phyloP scores from a whole-genome alignment of 2,797 vertebrate species.

The Enteromius afrohamiltoni region DNA sequence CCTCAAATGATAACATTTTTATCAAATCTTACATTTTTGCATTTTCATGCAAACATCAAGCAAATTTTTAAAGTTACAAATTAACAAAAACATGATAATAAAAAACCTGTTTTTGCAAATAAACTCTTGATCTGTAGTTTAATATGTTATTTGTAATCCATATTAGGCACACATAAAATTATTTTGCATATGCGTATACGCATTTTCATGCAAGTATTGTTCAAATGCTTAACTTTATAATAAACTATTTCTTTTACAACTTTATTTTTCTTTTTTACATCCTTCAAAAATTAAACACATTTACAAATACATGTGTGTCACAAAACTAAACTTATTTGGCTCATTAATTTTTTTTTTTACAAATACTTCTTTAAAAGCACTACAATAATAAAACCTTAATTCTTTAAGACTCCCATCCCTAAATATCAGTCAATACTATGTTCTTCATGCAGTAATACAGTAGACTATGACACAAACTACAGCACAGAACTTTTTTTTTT shows the following conservation, averaged over 20 bases:
- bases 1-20: not conserved
- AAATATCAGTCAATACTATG: not conserved
- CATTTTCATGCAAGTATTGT: not conserved
- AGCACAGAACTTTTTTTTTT: constrained; percentile 2
- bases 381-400: not conserved
- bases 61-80: not conserved
- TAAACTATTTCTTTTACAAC: not conserved
- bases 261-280: not conserved
- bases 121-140: not conserved
- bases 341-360: too few species aligned
- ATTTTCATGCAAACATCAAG: not conserved
- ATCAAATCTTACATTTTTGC: not conserved
- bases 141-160: not conserved
- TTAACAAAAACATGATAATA: too few species aligned
- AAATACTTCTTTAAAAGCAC: not conserved
- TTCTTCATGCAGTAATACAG: not conserved
- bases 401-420: not conserved
- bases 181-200: not conserved
- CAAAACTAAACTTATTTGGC: not conserved
- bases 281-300: not conserved
- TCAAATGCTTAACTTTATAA: not conserved
- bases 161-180: not conserved
- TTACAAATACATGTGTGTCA: not conserved
- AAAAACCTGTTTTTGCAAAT: too few species aligned
- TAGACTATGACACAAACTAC: not conserved